Conservation (phyloP, 2,113 vertebrate species). For the Dicerorhinus sumatrensis region DNA sequence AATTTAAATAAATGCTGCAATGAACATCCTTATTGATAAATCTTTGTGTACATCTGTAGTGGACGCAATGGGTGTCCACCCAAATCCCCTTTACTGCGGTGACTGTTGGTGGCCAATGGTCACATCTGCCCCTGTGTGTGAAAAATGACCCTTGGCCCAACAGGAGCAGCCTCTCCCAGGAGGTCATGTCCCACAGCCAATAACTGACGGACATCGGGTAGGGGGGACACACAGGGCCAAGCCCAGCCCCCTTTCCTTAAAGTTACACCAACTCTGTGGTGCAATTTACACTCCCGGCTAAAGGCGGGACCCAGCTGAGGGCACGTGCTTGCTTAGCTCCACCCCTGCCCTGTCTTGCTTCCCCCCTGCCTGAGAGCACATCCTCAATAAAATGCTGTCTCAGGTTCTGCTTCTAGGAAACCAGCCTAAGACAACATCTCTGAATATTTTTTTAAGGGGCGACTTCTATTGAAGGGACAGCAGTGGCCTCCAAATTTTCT, state of each 20-base stretch:
- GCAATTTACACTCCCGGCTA: background rate
- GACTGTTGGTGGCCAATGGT: background rate
- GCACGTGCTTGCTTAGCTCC: background rate
- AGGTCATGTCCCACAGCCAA: too few species aligned
- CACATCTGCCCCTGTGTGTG: background rate
- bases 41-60: background rate
- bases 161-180: background rate
- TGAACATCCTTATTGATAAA: background rate
- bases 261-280: too few species aligned
- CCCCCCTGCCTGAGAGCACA: rapidly evolving
- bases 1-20: background rate
- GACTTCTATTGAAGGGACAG: background rate
- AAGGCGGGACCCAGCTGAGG: background rate
- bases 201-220: rapidly evolving
- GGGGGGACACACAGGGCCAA: background rate
- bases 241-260: background rate
- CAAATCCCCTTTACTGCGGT: background rate
- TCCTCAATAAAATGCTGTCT: background rate
- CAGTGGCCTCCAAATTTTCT: background rate
- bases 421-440: background rate
- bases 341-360: background rate
- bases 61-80: background rate
- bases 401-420: background rate
- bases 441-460: background rate
- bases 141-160: background rate